These are phyloP conservation scores for Hymenopus coronatus DNA, from an alignment of 2,888 invertebrate genomes.

Conservation along the genomic window DNA sequence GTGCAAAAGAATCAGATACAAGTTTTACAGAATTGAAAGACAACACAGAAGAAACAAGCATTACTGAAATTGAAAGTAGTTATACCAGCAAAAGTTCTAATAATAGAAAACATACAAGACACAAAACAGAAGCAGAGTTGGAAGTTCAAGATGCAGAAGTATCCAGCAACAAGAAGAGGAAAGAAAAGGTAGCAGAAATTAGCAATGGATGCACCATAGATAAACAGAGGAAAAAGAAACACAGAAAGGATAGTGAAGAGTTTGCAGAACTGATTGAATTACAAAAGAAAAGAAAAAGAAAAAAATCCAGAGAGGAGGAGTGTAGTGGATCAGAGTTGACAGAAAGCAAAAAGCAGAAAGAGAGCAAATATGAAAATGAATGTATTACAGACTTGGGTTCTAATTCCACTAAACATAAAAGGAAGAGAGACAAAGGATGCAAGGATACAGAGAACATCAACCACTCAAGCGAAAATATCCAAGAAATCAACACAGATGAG, in stretches of 20 bases:
- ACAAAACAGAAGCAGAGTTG: background rate
- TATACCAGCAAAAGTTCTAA: background rate
- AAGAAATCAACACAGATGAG: background rate
- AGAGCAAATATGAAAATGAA: background rate
- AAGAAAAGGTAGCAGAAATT: background rate
- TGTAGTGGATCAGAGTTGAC: background rate
- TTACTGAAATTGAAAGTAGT: background rate
- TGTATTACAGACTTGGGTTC: too few relatives aligned
- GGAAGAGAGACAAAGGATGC: background rate
- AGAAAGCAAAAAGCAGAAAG: background rate
- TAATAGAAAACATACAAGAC: background rate
- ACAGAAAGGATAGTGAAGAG: background rate
- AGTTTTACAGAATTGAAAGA: too few relatives aligned
- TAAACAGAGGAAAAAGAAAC: background rate
- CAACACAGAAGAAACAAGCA: background rate
- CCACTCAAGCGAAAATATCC: background rate
- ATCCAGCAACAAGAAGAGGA: background rate
- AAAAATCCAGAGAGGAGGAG: background rate
- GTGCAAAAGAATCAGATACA: background rate
- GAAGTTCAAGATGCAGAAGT: background rate
- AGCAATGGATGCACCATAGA: background rate
- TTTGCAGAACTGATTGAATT: background rate
- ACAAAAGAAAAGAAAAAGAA: background rate
- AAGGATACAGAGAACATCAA: background rate
- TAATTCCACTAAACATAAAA: background rate